Conservation (phyloP, 2,113 vertebrate species). For the Grammomys surdaster region DNA sequence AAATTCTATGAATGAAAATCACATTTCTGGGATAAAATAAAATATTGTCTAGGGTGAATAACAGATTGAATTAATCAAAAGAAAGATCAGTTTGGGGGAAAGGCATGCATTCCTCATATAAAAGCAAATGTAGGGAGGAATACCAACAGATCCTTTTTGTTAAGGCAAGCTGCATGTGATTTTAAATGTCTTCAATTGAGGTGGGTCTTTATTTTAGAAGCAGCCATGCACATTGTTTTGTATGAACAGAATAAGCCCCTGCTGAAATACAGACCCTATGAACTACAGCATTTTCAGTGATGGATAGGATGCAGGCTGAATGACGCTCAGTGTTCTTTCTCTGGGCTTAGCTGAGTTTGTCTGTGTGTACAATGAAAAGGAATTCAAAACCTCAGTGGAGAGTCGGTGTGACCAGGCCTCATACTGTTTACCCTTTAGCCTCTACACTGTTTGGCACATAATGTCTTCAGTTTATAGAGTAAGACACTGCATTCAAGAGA, state of each 20-base stretch:
- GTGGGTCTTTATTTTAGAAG: not conserved
- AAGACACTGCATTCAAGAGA: not conserved
- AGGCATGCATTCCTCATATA: not conserved
- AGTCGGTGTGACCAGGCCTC: not conserved
- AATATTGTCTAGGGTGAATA: too few species aligned
- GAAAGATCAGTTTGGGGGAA: not conserved
- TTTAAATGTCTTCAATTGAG: not conserved
- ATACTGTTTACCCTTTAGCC: not conserved
- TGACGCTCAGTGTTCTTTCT: not conserved
- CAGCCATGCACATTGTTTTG: not conserved
- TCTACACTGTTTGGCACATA: not conserved
- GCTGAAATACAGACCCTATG: not conserved
- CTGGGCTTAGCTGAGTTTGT: not conserved
- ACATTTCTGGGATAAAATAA: too few species aligned
- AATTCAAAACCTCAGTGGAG: not conserved
- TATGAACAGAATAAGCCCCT: not conserved
- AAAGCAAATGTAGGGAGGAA: not conserved
- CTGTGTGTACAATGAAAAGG: not conserved
- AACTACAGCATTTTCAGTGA: not conserved
- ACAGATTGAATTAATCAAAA: not conserved
- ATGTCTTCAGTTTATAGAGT: not conserved
- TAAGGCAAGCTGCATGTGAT: not conserved
- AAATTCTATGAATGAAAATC: too few species aligned
- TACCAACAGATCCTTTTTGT: not conserved
- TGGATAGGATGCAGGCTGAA: not conserved